Evolutionary conservation across 2,888 invertebrate genomes (phyloP).

Genomic region (Drosophila neonasuta): DNA sequence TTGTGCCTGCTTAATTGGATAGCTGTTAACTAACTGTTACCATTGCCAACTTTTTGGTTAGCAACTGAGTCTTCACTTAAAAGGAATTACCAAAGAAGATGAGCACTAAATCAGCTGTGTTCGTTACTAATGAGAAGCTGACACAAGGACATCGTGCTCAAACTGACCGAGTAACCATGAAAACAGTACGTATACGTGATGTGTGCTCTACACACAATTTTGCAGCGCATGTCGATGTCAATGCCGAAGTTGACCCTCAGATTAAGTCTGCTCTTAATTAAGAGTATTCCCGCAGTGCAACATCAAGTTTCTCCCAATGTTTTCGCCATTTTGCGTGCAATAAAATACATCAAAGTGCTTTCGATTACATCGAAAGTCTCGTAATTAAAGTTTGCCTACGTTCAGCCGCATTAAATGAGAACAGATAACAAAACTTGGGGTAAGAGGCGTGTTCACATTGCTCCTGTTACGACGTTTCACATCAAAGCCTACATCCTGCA

Average conservation of each 20-base stretch:
- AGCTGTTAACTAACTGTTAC: conserved; percentile 17
- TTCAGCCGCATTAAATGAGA: conserved; percentile 21
- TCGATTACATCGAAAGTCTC: conserved; percentile 19
- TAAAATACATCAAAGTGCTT: conserved; percentile 45
- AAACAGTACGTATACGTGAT: conserved; percentile 20
- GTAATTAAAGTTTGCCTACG: conserved; percentile 33
- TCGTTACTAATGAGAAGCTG: conserved; percentile 15
- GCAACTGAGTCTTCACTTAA: conserved; percentile 1
- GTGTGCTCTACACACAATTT: not conserved
- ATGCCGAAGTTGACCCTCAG: not conserved
- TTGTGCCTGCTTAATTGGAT: conserved; percentile 31
- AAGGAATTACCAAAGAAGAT: conserved; percentile 3
- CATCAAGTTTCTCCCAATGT: not conserved
- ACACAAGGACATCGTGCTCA: not conserved
- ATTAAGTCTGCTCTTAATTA: conserved; percentile 38
- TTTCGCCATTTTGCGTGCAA: conserved; percentile 5
- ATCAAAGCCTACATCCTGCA: conserved; percentile 40
- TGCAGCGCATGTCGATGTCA: not conserved
- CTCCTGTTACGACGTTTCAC: not conserved
- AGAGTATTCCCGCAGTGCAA: conserved; percentile 28
- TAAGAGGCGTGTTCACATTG: conserved; percentile 9
- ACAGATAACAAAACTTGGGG: conserved; percentile 6
- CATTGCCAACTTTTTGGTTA: conserved; percentile 11
- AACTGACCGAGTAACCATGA: conserved; percentile 1
- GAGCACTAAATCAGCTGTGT: conserved; percentile 16